Evolutionary conservation across 2,113 vertebrate species (phyloP).

Genomic region (Zosterops hypoxanthus): DNA sequence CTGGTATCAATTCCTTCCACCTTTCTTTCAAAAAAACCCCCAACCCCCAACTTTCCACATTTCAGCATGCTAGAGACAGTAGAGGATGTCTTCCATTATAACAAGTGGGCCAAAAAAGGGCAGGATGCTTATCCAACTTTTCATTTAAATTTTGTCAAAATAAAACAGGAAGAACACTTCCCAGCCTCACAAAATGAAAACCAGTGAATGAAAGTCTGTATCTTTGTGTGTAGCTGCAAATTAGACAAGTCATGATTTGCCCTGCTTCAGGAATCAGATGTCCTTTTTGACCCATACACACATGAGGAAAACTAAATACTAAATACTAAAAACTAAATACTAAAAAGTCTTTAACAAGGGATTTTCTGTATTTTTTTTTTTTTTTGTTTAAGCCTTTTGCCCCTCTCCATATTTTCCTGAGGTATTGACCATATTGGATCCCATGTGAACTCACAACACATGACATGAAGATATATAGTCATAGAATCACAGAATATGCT

Average conservation of each 20-base stretch:
- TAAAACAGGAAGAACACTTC: not conserved
- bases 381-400: not conserved
- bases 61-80: not conserved
- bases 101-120: not conserved
- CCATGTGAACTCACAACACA: not conserved
- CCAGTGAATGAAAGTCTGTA: not conserved
- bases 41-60: not conserved
- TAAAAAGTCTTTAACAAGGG: not conserved
- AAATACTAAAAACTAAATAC: not conserved
- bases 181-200: not conserved
- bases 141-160: not conserved
- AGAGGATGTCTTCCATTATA: not conserved
- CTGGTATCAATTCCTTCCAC: rapidly evolving
- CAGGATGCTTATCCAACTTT: not conserved
- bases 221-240: not conserved
- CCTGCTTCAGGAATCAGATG: not conserved
- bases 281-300: not conserved
- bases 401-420: not conserved
- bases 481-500: not conserved
- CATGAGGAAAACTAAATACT: not conserved
- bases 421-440: not conserved
- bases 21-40: rapidly evolving
- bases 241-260: not conserved
- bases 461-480: rapidly evolving
- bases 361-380: not conserved